A percentile compares a stretch with the other conserved stretches of the same genome.
These are phyloP conservation scores for Nomada flava DNA, from an alignment of 2,888 invertebrate species.

Conservation along the genomic window DNA sequence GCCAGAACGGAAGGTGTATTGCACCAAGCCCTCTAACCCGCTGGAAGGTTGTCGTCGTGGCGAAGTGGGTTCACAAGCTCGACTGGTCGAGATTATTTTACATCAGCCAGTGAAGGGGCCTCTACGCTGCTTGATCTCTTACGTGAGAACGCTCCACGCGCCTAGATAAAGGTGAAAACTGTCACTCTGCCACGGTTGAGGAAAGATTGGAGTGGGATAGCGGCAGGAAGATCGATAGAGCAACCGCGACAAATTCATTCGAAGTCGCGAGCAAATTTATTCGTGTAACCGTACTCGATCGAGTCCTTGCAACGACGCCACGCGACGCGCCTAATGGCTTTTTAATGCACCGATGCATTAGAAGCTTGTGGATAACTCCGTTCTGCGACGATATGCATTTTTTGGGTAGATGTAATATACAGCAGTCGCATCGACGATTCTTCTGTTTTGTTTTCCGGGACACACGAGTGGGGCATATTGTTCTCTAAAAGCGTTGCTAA, in stretches of 20 bases:
- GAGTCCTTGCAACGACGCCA: conserved; percentile 1
- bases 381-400: too few relatives aligned
- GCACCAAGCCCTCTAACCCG: conserved; percentile 2
- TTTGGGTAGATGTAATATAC: too few relatives aligned
- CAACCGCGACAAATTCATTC: conserved; percentile 46
- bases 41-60: conserved; percentile 20
- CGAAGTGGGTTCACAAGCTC: conserved; percentile 50
- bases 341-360: conserved; percentile 55
- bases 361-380: conserved; percentile 6
- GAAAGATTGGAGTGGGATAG: neutral
- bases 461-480: neutral
- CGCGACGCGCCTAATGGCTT: conserved; percentile 48
- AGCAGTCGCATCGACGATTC: neutral
- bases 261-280: conserved; percentile 32
- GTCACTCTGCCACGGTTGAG: neutral
- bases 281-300: conserved; percentile 25
- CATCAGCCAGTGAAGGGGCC: conserved; percentile 35
- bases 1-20: neutral
- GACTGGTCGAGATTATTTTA: conserved; percentile 50
- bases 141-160: conserved; percentile 35
- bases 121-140: conserved; percentile 38
- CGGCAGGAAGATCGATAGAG: conserved; percentile 15
- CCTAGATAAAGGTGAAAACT: conserved; percentile 44
- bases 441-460: neutral
- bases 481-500: too few relatives aligned